Evolutionary conservation across 2,888 invertebrate genomes (phyloP), one percentile per base, ranked within the genome.

Genomic region (Trichogramma evanescens): DNA sequence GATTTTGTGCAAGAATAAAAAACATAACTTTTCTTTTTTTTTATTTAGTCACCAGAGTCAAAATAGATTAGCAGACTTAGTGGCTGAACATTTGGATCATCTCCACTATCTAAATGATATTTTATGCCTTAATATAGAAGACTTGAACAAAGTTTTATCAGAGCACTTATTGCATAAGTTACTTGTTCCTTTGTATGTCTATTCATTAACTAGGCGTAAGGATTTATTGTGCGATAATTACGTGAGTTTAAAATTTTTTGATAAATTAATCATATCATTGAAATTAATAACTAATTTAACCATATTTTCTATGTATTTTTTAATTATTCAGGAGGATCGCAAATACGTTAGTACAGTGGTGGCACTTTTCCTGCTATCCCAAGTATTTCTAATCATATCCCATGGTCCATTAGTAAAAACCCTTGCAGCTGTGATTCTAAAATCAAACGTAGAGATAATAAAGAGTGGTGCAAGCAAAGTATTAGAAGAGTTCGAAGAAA

Each of bases 31-130:
- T 50, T 50, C 45, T 56, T 63, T 63, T 59, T 59, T 39, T 26
- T 26, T 26, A 13, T 82, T 66, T 80, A 95, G 95, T 78, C 93
- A 95, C 75, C 90, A 92, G 80, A 93, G 93, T 26, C 89, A 93
- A 74, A 91, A 91, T 71, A 87, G 93, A 71, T 82, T 99, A 54
- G 88, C 95, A 8, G 96, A 96, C 79, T 80, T 98, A 65, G 95
- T 98, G 2, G 97, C 96, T 0, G 97, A 97, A 79, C 97, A 98
- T 78, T 81, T 98, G 66, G 98, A 99, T 79, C 95, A 98, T 77
- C 83, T 98, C 9, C 97, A 98, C 79, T 98, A 98, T 77, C 82
- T 98, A 59, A 98, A 97, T 75, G 98, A 98, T 75, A 98, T 98
- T 69, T 83, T 99, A 26, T 88, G 92, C 72, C 83, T 98, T 60